These are phyloP conservation scores for Leptothorax acervorum DNA, from an alignment of 2,888 invertebrate species.

Conservation along the genomic window DNA sequence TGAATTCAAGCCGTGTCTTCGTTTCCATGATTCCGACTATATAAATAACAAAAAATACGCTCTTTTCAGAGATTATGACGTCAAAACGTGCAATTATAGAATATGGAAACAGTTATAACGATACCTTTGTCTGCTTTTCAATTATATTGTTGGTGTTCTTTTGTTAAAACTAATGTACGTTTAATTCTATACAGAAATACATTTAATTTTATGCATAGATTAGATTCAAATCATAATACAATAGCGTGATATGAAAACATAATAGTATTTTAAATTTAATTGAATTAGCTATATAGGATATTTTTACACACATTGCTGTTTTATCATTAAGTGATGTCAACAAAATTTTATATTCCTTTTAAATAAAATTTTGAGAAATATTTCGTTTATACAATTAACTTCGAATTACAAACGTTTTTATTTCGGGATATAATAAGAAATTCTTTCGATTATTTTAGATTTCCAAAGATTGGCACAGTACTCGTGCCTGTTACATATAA, in stretches of 20 bases:
- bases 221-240: not conserved
- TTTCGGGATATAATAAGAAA: not conserved
- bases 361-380: not conserved
- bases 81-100: conserved; percentile 4
- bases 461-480: not conserved
- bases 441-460: not conserved
- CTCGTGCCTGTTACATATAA: not conserved
- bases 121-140: not conserved
- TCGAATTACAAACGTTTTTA: not conserved
- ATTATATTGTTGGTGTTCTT: not conserved
- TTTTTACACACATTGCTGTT: not conserved
- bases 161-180: not conserved
- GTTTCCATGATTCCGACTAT: conserved; percentile 19
- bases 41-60: conserved; percentile 20
- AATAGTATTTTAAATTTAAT: not conserved
- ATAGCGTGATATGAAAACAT: not conserved
- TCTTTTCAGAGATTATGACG: not conserved
- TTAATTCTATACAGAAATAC: not conserved
- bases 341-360: not conserved
- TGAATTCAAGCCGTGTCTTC: conserved; percentile 44
- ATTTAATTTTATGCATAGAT: not conserved
- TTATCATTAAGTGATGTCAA: not conserved
- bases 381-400: not conserved
- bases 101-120: not conserved
- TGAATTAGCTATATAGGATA: not conserved